Conservation (phyloP, 2,888 invertebrate genomes). For the Axea sp. region DNA sequence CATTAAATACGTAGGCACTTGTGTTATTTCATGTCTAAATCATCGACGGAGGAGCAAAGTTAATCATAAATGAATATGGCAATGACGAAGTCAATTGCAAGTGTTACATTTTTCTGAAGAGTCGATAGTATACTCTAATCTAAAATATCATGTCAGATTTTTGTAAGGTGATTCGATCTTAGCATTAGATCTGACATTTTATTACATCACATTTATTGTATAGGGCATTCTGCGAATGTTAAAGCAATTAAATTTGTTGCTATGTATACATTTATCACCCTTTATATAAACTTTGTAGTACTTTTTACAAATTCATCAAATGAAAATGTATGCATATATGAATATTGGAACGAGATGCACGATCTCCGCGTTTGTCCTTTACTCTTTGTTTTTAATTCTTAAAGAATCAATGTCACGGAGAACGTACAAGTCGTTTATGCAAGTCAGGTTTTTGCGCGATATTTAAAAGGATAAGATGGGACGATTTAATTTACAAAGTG, state of each 20-base stretch:
- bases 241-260: constrained; percentile 32
- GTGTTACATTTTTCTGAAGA: constrained; percentile 21
- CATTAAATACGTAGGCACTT: constrained; percentile 79
- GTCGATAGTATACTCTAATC: constrained; percentile 11
- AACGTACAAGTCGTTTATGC: constrained; percentile 31
- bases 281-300: constrained; percentile 50
- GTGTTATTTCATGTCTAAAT: constrained; percentile 76
- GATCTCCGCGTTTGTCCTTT: constrained; percentile 13
- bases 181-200: constrained; percentile 3
- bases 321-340: constrained; percentile 13
- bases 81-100: constrained; percentile 64
- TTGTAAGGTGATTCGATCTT: neutral
- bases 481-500: constrained; percentile 48
- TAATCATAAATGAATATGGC: constrained; percentile 63
- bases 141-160: constrained; percentile 10
- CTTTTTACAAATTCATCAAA: constrained; percentile 55
- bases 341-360: constrained; percentile 25
- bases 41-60: constrained; percentile 69
- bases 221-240: constrained; percentile 12
- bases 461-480: constrained; percentile 21
- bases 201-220: neutral
- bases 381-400: neutral
- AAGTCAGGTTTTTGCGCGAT: constrained; percentile 7
- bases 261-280: constrained; percentile 48
- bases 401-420: neutral